Percentiles rank a stretch among this genome's conserved stretches.
Conservation (phyloP, 2,888 invertebrate genomes). For the Limenitis camilla region DNA sequence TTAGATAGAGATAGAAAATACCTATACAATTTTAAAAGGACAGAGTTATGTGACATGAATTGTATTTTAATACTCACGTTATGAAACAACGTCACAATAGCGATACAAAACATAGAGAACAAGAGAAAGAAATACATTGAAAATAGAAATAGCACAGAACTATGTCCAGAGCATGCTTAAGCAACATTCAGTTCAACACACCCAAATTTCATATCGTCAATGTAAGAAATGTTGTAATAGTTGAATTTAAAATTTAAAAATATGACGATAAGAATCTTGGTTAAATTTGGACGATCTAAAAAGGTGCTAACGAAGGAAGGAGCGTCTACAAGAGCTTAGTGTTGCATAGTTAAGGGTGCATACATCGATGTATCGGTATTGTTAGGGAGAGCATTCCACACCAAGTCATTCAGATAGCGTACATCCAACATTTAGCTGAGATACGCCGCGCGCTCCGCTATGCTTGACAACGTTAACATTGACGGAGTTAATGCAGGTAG, state of each 20-base stretch:
- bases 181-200: constrained; percentile 42
- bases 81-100: constrained; percentile 10
- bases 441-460: constrained; percentile 66
- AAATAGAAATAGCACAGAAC: constrained; percentile 35
- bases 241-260: constrained; percentile 8
- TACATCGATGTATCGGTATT: constrained; percentile 52
- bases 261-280: constrained; percentile 53
- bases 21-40: constrained; percentile 27
- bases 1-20: constrained; percentile 16
- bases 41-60: constrained; percentile 30
- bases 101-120: neutral
- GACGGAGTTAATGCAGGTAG: neutral
- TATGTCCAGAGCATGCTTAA: constrained; percentile 57
- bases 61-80: neutral
- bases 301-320: constrained; percentile 73
- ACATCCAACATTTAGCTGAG: constrained; percentile 54
- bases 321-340: constrained; percentile 62
- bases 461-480: constrained; percentile 25
- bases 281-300: constrained; percentile 70
- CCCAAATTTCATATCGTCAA: constrained; percentile 51
- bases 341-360: constrained; percentile 65
- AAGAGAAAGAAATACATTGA: constrained; percentile 1
- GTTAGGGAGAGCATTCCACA: constrained; percentile 64
- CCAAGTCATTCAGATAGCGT: constrained; percentile 56
- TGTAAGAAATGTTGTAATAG: neutral